A percentile compares a stretch with the other conserved stretches of the same genome.
phyloP scores from a whole-genome alignment of 2,113 vertebrate species.

The Sus scrofa region DNA sequence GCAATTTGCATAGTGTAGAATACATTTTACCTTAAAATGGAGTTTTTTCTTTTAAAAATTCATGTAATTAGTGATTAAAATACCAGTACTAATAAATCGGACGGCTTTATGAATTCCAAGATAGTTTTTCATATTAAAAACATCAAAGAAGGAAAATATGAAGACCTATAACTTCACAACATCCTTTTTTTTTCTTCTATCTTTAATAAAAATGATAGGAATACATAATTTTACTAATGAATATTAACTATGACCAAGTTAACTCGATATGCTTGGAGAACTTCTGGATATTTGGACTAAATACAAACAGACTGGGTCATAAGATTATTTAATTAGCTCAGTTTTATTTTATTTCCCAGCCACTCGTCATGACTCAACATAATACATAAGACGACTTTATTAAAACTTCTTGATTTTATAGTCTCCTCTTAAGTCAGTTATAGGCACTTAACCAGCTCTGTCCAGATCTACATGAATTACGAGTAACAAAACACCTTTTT shows the following conservation, averaged over 20 bases:
- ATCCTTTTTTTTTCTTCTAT: background rate
- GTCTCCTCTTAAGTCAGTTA: background rate
- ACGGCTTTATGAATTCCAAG: background rate
- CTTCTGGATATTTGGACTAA: constrained; percentile 39
- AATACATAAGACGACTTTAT: constrained; percentile 1
- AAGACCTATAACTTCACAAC: background rate
- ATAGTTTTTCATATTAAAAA: constrained; percentile 25
- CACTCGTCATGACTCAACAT: background rate
- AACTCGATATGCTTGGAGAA: background rate
- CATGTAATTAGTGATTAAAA: background rate
- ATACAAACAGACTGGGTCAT: background rate
- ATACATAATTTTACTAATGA: constrained; percentile 11
- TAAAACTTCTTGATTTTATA: constrained; percentile 41
- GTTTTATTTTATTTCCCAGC: constrained; percentile 32
- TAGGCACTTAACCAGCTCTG: background rate
- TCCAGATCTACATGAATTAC: background rate
- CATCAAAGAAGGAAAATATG: background rate
- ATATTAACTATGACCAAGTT: background rate
- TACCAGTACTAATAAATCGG: background rate
- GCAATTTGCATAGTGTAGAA: background rate
- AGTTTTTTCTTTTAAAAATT: background rate
- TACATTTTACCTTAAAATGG: background rate
- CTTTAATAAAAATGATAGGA: background rate
- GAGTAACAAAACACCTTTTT: background rate
- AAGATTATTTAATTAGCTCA: constrained; percentile 51